Base-by-base conservation (phyloP, 2,888 invertebrate genomes). In the Leistus spinibarbis region DNA sequence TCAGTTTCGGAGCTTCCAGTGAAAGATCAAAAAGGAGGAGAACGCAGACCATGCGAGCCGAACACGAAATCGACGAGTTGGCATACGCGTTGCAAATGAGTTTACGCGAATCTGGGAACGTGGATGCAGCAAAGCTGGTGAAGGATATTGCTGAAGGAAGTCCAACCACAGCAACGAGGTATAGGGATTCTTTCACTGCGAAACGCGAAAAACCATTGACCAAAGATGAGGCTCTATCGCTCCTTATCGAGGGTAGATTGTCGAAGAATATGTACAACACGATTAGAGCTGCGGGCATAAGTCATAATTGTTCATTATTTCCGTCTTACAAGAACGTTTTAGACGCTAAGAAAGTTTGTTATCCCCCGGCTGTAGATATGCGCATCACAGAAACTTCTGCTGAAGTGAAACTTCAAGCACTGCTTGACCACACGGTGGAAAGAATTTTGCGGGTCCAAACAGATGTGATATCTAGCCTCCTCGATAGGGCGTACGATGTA, bases 381-480 rank as follows among this genome's bases (percentile, higher is more conserved):
- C 63, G 40, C n/a, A 67, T 78, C 23, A 79, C 76, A 7, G 79
- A 79, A 69, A 74, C 17, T 54, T 66, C 62, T 69, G 77, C 79
- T n/a, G 77, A 78, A 77, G 78, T 79, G 10, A 62, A 77, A 66
- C 68, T 80, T 22, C 79, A 79, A 66, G 76, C 78, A 24, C 64
- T 80, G 63, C 62, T 80, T 22, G 67, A 81, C 67, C 78, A 79
- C 56, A 80, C 79, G 66, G 54, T 60, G 4, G 65, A 76, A 63
- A 72, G 79, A 68, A 76, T 80, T 54, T 71, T 78, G 20, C n/a
- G 57, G 7, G 13, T 63, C 13, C 66, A 77, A 60, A 20, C 69
- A 69, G 76, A 79, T 76, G 67, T 69, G 24, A 27, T 77, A 56
- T 76, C 40, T n/a, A 65, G 67, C 62, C 17, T 67, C 63, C 3